Base-by-base conservation (phyloP, 2,888 invertebrate species). In the Chouioia cunea region DNA sequence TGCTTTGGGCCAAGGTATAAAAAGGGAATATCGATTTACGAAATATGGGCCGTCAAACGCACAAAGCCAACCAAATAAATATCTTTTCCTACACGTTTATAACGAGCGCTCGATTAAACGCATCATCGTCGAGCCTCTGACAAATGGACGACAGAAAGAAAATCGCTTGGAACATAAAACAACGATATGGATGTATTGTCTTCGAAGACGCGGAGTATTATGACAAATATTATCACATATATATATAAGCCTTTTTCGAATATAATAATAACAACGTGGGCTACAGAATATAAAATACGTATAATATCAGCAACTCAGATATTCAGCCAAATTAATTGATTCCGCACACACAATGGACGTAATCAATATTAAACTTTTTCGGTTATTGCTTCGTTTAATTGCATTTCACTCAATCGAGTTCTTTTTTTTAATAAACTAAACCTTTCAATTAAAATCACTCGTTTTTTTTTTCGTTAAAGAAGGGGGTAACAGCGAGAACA, bases 71-170 rank as follows among this genome's bases (percentile, higher is more conserved):
- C 2, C 10, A 43, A 12, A 57, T 14, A 56, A 16, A 36, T 36
- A 56, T 16, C 4, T 59, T n/a, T 44, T 3, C 43, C 27, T 2
- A 4, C 18, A 1, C 8, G 20, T 50, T 18, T 20, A 16, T 60
- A 22, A 10, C 22, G 36, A 63, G n/a, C 16, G 57, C 57, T 69
- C 63, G 69, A 69, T 69, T 69, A 70, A 69, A 63, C 60, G 57
- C 22, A 66, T 70, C 58, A 66, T 27, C 36, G 27, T 6, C 36
- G 36, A 4, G 36, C 27, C 58, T 44, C 48, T 73, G 74, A 76
- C 68, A 75, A 76, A 77, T 76, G 74, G 65, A 74, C 36, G 36
- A 10, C 36, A 12, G 12, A 36, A n/a, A n/a, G n/a, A 53, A 64
- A 70, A 70, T 70, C 69, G 53, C 10, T 22, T 43, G 57, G 59